These are phyloP conservation scores for Monopterus albus DNA, from an alignment of 2,113 vertebrate genomes.

Conservation along the genomic window DNA sequence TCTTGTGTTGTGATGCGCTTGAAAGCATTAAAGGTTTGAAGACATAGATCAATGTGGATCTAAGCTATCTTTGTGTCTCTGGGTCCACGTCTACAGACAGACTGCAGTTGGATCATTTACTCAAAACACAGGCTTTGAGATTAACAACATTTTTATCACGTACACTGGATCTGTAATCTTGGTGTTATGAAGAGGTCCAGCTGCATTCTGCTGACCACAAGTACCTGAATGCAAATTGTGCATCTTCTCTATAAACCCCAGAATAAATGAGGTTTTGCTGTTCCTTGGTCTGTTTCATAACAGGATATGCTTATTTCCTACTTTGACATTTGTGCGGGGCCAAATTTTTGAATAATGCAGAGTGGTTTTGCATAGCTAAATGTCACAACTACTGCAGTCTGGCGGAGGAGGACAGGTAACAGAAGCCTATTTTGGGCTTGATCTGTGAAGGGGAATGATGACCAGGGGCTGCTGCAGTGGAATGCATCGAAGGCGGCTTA, in stretches of 20 bases:
- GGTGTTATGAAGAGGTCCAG: not conserved
- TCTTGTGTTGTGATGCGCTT: not conserved
- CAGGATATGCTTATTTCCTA: slow-evolving; percentile 58
- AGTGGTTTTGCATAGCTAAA: slow-evolving; percentile 78
- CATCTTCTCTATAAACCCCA: slow-evolving; percentile 2
- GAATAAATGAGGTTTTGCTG: slow-evolving; percentile 43
- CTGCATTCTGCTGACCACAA: slow-evolving; percentile 10
- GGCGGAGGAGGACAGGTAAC: slow-evolving; percentile 44
- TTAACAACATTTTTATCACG: not conserved
- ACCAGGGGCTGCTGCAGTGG: slow-evolving; percentile 48
- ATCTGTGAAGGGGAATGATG: slow-evolving; percentile 42
- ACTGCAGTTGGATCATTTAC: not conserved
- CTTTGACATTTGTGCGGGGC: slow-evolving; percentile 79
- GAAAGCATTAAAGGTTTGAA: not conserved
- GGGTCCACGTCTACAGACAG: not conserved
- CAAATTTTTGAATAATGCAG: slow-evolving; percentile 76
- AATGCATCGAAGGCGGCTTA: slow-evolving; percentile 27
- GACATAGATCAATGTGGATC: not conserved
- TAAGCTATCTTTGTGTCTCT: not conserved
- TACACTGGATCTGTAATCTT: not conserved
- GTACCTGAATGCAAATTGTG: slow-evolving; percentile 16
- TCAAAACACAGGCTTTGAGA: not conserved
- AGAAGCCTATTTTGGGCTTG: slow-evolving; percentile 27
- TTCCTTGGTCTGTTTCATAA: slow-evolving; percentile 57
- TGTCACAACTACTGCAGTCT: slow-evolving; percentile 77